A percentile compares a stretch with the other conserved stretches of the same genome.
phyloP scores from a whole-genome alignment of 2,888 invertebrate species.

The Drosophila eohydei region DNA sequence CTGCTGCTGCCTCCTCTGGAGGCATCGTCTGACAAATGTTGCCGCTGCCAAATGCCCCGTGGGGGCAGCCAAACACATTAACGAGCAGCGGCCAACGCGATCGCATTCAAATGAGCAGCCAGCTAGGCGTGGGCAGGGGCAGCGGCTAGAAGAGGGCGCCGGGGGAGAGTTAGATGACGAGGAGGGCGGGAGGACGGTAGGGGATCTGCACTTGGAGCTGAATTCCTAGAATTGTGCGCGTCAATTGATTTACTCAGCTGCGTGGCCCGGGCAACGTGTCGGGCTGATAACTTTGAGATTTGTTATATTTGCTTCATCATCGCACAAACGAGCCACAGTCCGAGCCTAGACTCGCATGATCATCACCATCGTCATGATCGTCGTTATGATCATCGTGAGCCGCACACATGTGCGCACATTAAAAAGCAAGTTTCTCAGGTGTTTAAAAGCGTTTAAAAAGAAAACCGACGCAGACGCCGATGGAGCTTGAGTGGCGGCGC shows the following conservation, averaged over 20 bases:
- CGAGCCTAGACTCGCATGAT: conserved; percentile 28
- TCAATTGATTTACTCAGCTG: conserved; percentile 85
- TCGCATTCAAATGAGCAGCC: conserved; percentile 66
- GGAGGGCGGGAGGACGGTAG: accelerated
- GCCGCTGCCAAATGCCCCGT: conserved; percentile 66
- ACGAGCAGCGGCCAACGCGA: conserved; percentile 61
- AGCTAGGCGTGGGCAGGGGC: conserved; percentile 9
- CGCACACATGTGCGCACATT: conserved; percentile 79
- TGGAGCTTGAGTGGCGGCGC: conserved; percentile 6
- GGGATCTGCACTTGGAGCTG: conserved; percentile 40
- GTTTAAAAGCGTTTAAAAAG: conserved; percentile 81
- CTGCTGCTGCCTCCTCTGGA: conserved; percentile 15
- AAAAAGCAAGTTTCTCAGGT: conserved; percentile 81
- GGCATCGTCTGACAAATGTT: conserved; percentile 53
- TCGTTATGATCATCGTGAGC: conserved; percentile 39
- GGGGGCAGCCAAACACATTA: conserved; percentile 65
- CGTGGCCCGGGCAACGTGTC: conserved; percentile 52
- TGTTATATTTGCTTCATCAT: conserved; percentile 79
- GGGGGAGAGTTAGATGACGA: too few relatives aligned
- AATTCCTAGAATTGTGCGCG: conserved; percentile 84
- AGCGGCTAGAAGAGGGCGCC: conserved; percentile 14
- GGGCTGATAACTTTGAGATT: conserved; percentile 79
- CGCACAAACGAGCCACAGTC: conserved; percentile 68
- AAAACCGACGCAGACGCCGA: conserved; percentile 71
- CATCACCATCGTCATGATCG: conserved; percentile 28